A percentile compares a stretch with the other conserved stretches of the same genome.
Evolutionary conservation across 1,140 invertebrate species (phyloP).

Genomic region (Drosophila elegans): DNA sequence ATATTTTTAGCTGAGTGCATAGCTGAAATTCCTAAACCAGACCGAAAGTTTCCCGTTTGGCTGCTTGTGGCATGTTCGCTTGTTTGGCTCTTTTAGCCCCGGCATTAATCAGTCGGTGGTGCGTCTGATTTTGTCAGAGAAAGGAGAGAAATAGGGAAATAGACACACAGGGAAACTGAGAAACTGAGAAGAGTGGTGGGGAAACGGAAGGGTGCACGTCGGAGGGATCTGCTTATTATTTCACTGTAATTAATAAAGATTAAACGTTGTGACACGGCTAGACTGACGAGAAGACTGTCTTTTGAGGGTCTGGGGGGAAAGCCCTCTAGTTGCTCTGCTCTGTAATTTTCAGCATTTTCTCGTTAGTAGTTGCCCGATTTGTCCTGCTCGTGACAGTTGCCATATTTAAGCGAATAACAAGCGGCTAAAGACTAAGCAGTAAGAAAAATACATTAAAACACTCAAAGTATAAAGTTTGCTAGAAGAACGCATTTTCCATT

Average conservation of each 20-base stretch:
- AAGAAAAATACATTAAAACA: conserved; percentile 16
- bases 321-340: conserved; percentile 39
- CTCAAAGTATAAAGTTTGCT: conserved; percentile 7
- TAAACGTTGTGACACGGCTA: conserved; percentile 77
- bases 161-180: background rate
- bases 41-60: conserved; percentile 54
- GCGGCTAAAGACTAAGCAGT: conserved; percentile 53
- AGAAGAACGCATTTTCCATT: conserved; percentile 14
- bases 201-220: conserved; percentile 20
- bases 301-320: background rate
- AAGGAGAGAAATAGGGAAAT: conserved; percentile 32
- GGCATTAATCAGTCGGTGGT: conserved; percentile 74
- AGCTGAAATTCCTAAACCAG: conserved; percentile 61
- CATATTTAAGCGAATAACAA: conserved; percentile 73
- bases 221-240: conserved; percentile 70
- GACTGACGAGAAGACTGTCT: conserved; percentile 28
- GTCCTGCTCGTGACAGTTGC: conserved; percentile 71
- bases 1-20: conserved; percentile 11
- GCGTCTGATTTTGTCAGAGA: conserved; percentile 47
- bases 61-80: conserved; percentile 76
- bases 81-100: conserved; percentile 71
- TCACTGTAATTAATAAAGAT: conserved; percentile 83
- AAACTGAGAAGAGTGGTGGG: conserved; percentile 1
- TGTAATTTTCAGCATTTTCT: conserved; percentile 63
- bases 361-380: conserved; percentile 44